Percentiles rank a stretch among this genome's conserved stretches.
These are phyloP conservation scores for Latrodectus geometricus DNA, from an alignment of 1,140 invertebrate species.

Conservation along the genomic window DNA sequence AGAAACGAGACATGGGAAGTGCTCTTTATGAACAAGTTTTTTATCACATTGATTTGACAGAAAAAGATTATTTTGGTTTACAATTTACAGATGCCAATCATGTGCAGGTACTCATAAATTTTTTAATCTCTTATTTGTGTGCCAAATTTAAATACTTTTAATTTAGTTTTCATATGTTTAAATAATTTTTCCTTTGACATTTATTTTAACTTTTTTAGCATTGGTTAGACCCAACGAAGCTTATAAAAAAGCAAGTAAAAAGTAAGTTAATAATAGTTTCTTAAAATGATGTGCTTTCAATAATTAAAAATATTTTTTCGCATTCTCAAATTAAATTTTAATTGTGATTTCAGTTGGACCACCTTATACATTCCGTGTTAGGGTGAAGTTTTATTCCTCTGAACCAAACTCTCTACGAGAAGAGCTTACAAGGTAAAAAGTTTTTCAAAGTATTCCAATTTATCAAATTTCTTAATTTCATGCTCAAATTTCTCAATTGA, in stretches of 20 bases:
- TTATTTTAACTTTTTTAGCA: constrained; percentile 74
- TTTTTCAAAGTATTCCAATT: neutral
- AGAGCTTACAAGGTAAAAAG: constrained; percentile 82
- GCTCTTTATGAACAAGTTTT: constrained; percentile 63
- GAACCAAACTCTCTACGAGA: constrained; percentile 95
- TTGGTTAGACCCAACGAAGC: constrained; percentile 98
- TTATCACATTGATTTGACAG: constrained; percentile 72
- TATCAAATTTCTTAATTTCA: too few species aligned
- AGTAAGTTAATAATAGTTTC: constrained; percentile 42
- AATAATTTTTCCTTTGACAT: constrained; percentile 6
- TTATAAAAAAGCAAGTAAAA: constrained; percentile 98
- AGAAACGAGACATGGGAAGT: constrained; percentile 61
- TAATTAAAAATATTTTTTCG: neutral
- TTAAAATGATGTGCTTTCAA: neutral
- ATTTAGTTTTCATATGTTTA: neutral
- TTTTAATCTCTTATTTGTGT: neutral
- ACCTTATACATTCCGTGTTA: constrained; percentile 92
- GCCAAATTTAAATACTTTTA: neutral
- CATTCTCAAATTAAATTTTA: neutral
- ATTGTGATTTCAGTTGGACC: constrained; percentile 68
- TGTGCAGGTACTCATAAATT: constrained; percentile 44
- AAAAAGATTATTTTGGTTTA: constrained; percentile 99
- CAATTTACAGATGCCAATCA: constrained; percentile 92
- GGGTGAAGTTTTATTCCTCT: constrained; percentile 99
- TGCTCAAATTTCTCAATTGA: too few species aligned